A percentile compares a stretch with the other conserved stretches of the same genome.
Evolutionary conservation across 1,140 invertebrate genomes (phyloP).

Genomic region (Aphelenchoides besseyi): DNA sequence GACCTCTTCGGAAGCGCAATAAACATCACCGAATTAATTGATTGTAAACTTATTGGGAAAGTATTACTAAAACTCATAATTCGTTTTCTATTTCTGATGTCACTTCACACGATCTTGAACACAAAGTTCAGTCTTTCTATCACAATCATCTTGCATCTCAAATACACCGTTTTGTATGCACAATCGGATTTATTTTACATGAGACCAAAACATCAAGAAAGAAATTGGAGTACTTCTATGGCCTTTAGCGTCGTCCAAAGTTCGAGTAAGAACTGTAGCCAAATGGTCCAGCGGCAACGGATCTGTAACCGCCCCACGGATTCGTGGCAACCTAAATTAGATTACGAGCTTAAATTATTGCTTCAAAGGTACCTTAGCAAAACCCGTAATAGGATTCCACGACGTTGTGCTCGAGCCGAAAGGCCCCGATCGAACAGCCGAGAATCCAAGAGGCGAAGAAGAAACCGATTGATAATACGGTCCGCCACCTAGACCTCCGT

Average conservation of each 20-base stretch:
- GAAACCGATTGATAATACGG: not conserved
- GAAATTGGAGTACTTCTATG: not conserved
- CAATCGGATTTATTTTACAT: too few relatives aligned
- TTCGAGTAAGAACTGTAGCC: not conserved
- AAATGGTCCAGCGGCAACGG: not conserved
- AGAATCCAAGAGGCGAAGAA: not conserved
- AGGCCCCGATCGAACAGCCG: too few relatives aligned
- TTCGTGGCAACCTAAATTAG: not conserved
- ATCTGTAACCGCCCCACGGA: not conserved
- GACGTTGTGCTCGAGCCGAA: too few relatives aligned
- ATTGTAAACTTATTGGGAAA: too few relatives aligned
- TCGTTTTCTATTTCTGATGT: too few relatives aligned
- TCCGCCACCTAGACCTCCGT: not conserved
- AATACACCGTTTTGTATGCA: too few relatives aligned
- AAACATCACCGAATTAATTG: not conserved
- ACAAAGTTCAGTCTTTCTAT: too few relatives aligned
- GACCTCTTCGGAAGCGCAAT: not conserved
- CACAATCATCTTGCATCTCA: too few relatives aligned
- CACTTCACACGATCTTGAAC: too few relatives aligned
- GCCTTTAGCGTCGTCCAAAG: not conserved
- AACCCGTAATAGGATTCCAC: not conserved
- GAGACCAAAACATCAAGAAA: not conserved
- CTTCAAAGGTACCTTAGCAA: not conserved
- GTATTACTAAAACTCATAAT: too few relatives aligned
- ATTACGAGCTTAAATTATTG: not conserved